Base-by-base conservation (phyloP, 2,888 invertebrate genomes). In the Amphipyra berbera region DNA sequence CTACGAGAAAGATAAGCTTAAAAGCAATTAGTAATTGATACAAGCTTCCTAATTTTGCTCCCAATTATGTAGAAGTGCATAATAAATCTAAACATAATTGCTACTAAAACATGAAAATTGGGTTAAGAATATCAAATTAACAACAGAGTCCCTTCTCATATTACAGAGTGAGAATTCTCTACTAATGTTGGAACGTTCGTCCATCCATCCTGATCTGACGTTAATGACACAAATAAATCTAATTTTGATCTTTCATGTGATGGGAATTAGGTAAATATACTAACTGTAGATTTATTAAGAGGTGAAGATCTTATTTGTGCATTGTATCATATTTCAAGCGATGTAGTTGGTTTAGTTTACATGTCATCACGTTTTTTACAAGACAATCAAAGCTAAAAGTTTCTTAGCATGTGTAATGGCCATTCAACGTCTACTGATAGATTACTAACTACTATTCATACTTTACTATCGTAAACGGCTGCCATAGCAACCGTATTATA, bases 161-260 rank as follows among this genome's bases (percentile, higher is more conserved):
- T 77, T 62, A 61, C 77, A 35, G n/a, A 53, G 14, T 38, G 13
- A 47, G 30, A 57, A 40, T 67, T 66, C 35, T 54, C 41, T 40
- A 35, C 47, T 54, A 27, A 52, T 40, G 15, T 30, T 15, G 27
- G 45, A 41, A 62, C 37, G 49, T 65, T 40, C 27, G 41, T 38
- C 30, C 57, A 62, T 76, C 48, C 10, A 12, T 65, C 63, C 64
- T 62, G 21, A 9, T n/a, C 10, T 54, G 76, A 63, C 65, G 38
- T 66, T 72, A 68, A 78, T 61, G 70, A 46, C 40, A 50, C 42
- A 42, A 61, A 69, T 76, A 61, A 70, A 70, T 63, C 58, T 62
- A 57, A 68, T 76, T 63, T 15, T 8, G 12, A 66, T 61, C 50
- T 60, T 67, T 37, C 48, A 38, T 56, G 37, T 44, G 38, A 67